These are phyloP conservation scores for Epiblema foenella DNA, from an alignment of 2,888 invertebrate species.

Conservation along the genomic window DNA sequence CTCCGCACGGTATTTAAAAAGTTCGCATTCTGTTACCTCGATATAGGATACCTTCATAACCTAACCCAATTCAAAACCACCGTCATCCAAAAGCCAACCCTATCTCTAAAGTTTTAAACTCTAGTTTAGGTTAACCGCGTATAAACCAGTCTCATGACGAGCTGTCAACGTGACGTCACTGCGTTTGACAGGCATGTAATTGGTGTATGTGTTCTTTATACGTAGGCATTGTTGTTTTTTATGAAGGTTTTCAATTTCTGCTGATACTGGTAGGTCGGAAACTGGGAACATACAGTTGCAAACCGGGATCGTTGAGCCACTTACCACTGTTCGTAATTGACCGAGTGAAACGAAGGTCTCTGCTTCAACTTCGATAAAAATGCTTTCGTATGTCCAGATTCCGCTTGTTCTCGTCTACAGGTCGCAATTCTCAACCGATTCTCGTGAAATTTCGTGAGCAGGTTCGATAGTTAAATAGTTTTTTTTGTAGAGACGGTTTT, in stretches of 20 bases:
- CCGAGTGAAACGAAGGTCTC: too few species aligned
- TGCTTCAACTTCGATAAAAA: too few species aligned
- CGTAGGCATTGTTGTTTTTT: constrained; percentile 35
- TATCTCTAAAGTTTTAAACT: background rate
- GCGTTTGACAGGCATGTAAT: constrained; percentile 41
- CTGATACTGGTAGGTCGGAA: background rate
- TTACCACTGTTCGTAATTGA: too few species aligned
- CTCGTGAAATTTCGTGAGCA: too few species aligned
- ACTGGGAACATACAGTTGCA: background rate
- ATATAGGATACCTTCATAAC: constrained; percentile 22
- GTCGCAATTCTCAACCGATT: too few species aligned
- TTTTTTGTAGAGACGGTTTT: too few species aligned
- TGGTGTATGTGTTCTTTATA: constrained; percentile 41
- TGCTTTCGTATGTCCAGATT: too few species aligned
- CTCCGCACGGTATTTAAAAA: constrained; percentile 1
- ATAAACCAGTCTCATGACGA: constrained; percentile 19
- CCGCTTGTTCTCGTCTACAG: too few species aligned
- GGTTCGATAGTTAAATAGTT: too few species aligned
- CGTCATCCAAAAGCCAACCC: background rate
- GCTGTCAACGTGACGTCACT: constrained; percentile 28
- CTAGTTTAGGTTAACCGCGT: background rate
- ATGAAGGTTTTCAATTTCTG: constrained; percentile 29
- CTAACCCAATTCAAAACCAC: constrained; percentile 23
- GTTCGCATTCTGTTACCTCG: constrained; percentile 12
- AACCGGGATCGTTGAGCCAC: too few species aligned